A percentile compares a stretch with the other conserved stretches of the same genome.
phyloP scores from a whole-genome alignment of 1,140 invertebrate species.

The Cardiocondyla obscurior region DNA sequence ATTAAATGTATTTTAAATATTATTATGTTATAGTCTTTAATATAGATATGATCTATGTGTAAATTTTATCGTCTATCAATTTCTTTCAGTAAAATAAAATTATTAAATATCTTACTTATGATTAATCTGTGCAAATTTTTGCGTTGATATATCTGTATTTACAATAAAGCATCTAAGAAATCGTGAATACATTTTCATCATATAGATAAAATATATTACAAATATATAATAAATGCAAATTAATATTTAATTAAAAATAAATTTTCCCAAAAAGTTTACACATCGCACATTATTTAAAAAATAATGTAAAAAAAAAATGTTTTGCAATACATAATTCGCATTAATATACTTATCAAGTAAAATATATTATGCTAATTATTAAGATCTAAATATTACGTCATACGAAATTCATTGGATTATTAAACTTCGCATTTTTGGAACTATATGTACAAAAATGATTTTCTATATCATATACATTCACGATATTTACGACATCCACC shows the following conservation, averaged over 20 bases:
- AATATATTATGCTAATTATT: not conserved
- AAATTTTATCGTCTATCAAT: not conserved
- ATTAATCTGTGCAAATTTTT: not conserved
- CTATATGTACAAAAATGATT: constrained; percentile 39
- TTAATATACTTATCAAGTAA: not conserved
- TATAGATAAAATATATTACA: not conserved
- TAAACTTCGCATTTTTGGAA: not conserved
- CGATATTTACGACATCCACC: constrained; percentile 13
- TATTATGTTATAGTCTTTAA: constrained; percentile 1
- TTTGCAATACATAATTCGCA: not conserved
- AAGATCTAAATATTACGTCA: not conserved
- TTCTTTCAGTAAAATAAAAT: not conserved
- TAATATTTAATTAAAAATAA: not conserved
- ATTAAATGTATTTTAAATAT: not conserved
- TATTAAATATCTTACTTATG: constrained; percentile 11
- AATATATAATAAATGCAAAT: not conserved
- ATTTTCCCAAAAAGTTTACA: not conserved
- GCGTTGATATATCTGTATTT: not conserved
- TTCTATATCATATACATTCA: not conserved
- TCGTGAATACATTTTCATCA: not conserved
- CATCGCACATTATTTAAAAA: not conserved
- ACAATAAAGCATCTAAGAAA: not conserved
- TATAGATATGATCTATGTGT: not conserved
- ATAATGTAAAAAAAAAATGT: not conserved
- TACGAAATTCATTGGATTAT: not conserved